Percentiles rank a stretch among this genome's conserved stretches.
Evolutionary conservation across 2,113 vertebrate species (phyloP).

Genomic region (Spea multiplicata): DNA sequence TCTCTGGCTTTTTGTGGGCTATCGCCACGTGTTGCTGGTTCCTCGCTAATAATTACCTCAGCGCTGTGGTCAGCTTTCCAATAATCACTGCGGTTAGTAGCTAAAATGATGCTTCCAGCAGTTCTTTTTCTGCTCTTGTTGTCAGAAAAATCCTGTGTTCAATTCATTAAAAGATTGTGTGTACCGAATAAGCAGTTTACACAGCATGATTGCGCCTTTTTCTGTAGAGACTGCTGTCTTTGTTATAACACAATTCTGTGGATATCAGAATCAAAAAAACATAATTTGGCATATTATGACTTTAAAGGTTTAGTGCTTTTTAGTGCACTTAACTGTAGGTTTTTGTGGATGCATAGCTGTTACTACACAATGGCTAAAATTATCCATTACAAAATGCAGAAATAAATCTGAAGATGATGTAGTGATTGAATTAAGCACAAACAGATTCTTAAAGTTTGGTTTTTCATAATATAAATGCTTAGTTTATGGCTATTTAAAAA

Average conservation of each 20-base stretch:
- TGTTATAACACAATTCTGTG: background rate
- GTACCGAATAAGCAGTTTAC: constrained; percentile 11
- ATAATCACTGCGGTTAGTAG: constrained; percentile 82
- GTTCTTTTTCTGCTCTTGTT: background rate
- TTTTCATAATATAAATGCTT: too few relatives aligned
- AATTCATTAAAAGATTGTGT: constrained; percentile 15
- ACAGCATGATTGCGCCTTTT: constrained; percentile 42
- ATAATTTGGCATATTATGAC: too few relatives aligned
- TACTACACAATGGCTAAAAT: too few relatives aligned
- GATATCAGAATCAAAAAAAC: background rate
- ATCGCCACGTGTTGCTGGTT: constrained; percentile 81
- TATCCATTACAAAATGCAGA: too few relatives aligned
- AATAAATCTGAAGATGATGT: too few relatives aligned
- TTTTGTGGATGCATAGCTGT: too few relatives aligned
- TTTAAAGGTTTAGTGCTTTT: too few relatives aligned
- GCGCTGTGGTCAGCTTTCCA: constrained; percentile 79
- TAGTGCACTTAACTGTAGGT: too few relatives aligned
- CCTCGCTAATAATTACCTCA: constrained; percentile 79
- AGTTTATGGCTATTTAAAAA: too few relatives aligned
- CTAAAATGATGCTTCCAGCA: background rate
- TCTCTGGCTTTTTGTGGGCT: constrained; percentile 82
- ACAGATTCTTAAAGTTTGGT: too few relatives aligned
- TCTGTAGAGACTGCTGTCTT: background rate
- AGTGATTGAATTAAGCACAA: too few relatives aligned
- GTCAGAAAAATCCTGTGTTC: constrained; percentile 5